A percentile compares a stretch with the other conserved stretches of the same genome.
These are phyloP conservation scores for Hydroisotoma schaefferi DNA, from an alignment of 2,888 invertebrate genomes.

Conservation along the genomic window DNA sequence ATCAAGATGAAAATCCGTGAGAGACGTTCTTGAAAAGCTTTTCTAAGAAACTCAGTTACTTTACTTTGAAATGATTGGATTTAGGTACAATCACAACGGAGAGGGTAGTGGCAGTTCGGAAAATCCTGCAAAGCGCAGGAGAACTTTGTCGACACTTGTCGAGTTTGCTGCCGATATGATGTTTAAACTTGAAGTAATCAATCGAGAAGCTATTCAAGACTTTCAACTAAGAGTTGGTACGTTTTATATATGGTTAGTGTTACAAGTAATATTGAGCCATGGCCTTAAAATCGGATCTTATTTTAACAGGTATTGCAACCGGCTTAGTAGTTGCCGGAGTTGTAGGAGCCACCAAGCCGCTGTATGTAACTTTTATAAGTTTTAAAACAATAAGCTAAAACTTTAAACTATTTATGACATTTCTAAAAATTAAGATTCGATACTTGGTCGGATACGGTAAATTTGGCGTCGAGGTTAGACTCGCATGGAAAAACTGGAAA, in stretches of 20 bases:
- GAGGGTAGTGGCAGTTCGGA: constrained; percentile 8
- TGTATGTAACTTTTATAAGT: constrained; percentile 53
- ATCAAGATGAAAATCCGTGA: constrained; percentile 29
- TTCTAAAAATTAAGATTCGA: constrained; percentile 62
- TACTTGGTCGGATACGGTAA: constrained; percentile 96
- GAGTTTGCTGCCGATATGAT: constrained; percentile 73
- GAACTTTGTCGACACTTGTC: constrained; percentile 55
- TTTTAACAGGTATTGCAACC: constrained; percentile 72
- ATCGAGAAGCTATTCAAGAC: constrained; percentile 59
- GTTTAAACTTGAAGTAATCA: constrained; percentile 61
- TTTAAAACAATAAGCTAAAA: too few species aligned
- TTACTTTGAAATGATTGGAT: too few species aligned
- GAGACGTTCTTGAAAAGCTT: background rate
- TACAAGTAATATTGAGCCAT: constrained; percentile 9
- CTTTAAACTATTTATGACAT: too few species aligned
- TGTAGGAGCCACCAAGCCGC: constrained; percentile 86
- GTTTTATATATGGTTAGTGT: constrained; percentile 25
- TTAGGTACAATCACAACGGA: too few species aligned
- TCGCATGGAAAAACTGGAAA: constrained; percentile 76
- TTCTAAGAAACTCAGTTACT: too few species aligned
- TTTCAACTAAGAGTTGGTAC: constrained; percentile 71
- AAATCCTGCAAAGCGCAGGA: constrained; percentile 50
- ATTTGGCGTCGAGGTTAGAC: constrained; percentile 95
- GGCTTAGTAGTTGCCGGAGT: constrained; percentile 92
- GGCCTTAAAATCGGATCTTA: constrained; percentile 3